Evolutionary conservation across 2,113 vertebrate genomes (phyloP), one percentile per base, ranked within the genome.

Genomic region (Dryoscopus gambensis): DNA sequence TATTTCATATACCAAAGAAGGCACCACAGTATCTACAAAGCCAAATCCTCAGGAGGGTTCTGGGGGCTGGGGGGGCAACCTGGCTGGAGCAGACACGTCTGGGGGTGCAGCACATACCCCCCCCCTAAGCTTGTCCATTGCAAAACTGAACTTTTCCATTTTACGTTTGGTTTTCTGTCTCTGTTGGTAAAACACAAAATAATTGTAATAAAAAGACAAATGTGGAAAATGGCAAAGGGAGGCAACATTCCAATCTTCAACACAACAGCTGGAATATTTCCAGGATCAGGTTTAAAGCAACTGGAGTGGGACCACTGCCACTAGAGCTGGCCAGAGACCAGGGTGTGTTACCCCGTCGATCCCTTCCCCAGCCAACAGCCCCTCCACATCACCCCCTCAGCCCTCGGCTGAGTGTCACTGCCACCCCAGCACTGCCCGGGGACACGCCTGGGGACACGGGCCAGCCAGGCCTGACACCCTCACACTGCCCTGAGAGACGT

Each of bases 1-100:
- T 91, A 95, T 93, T 95, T 80, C 93, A 37, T 77, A 96, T 91
- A 97, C 92, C 94, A 92, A 57, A 83, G 95, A 97, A 97, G 97
- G 97, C 97, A 95, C 95, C 95, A 91, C 81, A 33, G 90, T 69
- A 53, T 88, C 64, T 94, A 93, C 95, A 94, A 40, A 62, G 96
- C 97, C 97, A 96, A 96, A 96, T 93, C 93, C 95, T 90, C 70
- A 5, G 70, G 93, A 93, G 81, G 65, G 79, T 95, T 93, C 93
- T 91, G 94, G 77, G 52, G 56, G 57, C 6, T 6, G 68, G 55
- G 60, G 52, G 71, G 57, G 53, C 73, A 39, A 40, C 76, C 67
- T 42, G 59, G 63, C 57, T 33, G 52, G 77, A 35, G 53, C 84
- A 76, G 81, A 80, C 59, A 59, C 12, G 3, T 35, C 82, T 70